These are phyloP conservation scores for Dione vanillae DNA, from an alignment of 2,888 invertebrate genomes.

Conservation along the genomic window DNA sequence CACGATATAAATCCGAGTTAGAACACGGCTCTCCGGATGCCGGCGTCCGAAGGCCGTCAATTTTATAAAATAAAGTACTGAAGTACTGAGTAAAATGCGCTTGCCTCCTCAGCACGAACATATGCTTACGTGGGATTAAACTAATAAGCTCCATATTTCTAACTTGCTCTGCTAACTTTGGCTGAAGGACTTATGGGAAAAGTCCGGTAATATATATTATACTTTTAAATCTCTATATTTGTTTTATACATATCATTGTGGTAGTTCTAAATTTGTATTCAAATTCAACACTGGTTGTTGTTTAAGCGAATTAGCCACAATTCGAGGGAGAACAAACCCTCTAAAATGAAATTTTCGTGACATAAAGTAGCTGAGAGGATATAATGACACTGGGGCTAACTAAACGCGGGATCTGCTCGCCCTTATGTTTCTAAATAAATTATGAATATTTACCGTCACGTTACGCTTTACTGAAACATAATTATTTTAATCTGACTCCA, in stretches of 20 bases:
- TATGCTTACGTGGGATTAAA: slow-evolving; percentile 34
- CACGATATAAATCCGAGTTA: slow-evolving; percentile 75
- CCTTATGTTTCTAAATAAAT: slow-evolving; percentile 79
- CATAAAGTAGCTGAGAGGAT: slow-evolving; percentile 71
- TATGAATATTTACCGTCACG: slow-evolving; percentile 78
- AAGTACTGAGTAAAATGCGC: slow-evolving; percentile 44
- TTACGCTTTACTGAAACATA: slow-evolving; percentile 74
- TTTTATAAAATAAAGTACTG: slow-evolving; percentile 46
- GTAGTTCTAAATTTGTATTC: slow-evolving; percentile 33
- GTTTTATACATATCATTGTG: slow-evolving; percentile 5
- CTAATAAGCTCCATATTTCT: slow-evolving; percentile 35
- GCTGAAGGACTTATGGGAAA: slow-evolving; percentile 21
- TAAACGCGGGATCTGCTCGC: slow-evolving; percentile 62
- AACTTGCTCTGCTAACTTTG: slow-evolving; percentile 22
- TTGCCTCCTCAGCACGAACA: slow-evolving; percentile 39
- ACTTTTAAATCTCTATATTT: slow-evolving; percentile 12
- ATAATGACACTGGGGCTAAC: slow-evolving; percentile 62
- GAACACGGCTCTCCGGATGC: slow-evolving; percentile 56
- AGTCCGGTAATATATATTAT: slow-evolving; percentile 3
- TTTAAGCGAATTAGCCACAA: slow-evolving; percentile 65
- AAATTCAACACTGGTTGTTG: slow-evolving; percentile 56
- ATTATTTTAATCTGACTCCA: slow-evolving; percentile 77
- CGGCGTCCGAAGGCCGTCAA: slow-evolving; percentile 55
- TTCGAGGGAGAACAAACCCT: slow-evolving; percentile 66
- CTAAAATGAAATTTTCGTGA: slow-evolving; percentile 74